A percentile compares a stretch with the other conserved stretches of the same genome.
These are phyloP conservation scores for Albula goreensis DNA, from an alignment of 2,113 vertebrate genomes.

Conservation along the genomic window DNA sequence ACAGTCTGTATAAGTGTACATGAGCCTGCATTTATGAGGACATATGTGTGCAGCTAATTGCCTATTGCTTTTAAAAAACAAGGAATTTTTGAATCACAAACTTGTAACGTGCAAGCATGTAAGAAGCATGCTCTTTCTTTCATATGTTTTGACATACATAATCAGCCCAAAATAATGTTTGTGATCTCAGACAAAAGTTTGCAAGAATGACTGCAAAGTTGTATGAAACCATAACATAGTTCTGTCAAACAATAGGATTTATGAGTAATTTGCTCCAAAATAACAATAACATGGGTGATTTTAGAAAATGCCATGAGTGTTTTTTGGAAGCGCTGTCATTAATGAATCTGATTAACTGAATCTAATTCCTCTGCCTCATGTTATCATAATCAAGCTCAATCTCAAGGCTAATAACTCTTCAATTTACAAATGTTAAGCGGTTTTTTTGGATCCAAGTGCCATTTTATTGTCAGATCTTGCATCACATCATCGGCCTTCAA, in stretches of 20 bases:
- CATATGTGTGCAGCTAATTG: neutral
- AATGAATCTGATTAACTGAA: neutral
- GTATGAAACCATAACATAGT: neutral
- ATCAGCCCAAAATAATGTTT: neutral
- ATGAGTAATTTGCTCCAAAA: neutral
- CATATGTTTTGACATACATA: too few species aligned
- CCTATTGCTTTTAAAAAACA: neutral
- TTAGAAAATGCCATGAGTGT: neutral
- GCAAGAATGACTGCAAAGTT: neutral
- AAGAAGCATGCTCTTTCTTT: too few species aligned
- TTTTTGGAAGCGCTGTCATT: neutral
- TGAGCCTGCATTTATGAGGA: neutral
- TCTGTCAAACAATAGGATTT: too few species aligned
- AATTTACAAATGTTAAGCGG: neutral
- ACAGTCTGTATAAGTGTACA: neutral
- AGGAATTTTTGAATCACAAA: neutral
- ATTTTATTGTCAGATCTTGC: neutral
- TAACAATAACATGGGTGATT: neutral
- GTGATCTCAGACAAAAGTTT: neutral
- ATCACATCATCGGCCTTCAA: neutral
- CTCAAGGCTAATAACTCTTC: neutral
- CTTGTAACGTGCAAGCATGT: neutral
- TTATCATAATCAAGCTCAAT: neutral
- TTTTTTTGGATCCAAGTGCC: neutral
- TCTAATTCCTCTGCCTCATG: neutral